Conservation (phyloP, 2,888 invertebrate species). For the Listrodromus nycthemerus region DNA sequence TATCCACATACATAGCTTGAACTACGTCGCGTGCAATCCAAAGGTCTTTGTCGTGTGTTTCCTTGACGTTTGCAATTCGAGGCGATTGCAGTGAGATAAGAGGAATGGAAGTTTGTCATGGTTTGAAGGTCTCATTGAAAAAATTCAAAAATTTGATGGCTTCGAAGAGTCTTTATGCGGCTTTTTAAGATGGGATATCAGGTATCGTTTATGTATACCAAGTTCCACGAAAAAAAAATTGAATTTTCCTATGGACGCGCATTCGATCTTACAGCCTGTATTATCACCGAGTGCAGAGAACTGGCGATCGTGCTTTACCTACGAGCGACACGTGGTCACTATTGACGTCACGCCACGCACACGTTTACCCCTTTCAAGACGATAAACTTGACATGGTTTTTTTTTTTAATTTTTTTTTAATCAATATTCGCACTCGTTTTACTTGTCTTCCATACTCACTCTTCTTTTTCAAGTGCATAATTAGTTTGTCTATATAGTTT, state of each 20-base stretch:
- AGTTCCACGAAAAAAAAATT: not conserved
- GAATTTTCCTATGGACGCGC: not conserved
- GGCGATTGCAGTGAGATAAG: not conserved
- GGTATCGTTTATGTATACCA: not conserved
- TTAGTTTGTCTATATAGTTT: not conserved
- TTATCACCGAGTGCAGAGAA: conserved; percentile 31
- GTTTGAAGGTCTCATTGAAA: not conserved
- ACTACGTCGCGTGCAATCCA: conserved; percentile 15
- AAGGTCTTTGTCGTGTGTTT: conserved; percentile 67
- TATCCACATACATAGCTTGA: not conserved
- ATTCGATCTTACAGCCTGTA: not conserved
- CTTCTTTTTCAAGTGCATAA: not conserved
- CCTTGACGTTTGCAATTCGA: conserved; percentile 33
- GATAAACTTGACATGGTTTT: conserved; percentile 43
- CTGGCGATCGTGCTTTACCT: conserved; percentile 50
- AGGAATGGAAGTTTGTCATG: not conserved
- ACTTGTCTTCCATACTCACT: conserved; percentile 3
- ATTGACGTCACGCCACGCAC: conserved; percentile 73
- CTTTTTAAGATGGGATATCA: not conserved
- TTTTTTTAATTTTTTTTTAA: not conserved
- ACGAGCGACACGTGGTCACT: conserved; percentile 73
- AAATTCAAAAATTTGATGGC: not conserved
- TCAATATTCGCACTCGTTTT: not conserved
- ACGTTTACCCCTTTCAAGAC: conserved; percentile 59
- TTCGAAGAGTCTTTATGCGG: not conserved